These are phyloP conservation scores for Drepana arcuata DNA, from an alignment of 1,140 invertebrate genomes.

Conservation along the genomic window DNA sequence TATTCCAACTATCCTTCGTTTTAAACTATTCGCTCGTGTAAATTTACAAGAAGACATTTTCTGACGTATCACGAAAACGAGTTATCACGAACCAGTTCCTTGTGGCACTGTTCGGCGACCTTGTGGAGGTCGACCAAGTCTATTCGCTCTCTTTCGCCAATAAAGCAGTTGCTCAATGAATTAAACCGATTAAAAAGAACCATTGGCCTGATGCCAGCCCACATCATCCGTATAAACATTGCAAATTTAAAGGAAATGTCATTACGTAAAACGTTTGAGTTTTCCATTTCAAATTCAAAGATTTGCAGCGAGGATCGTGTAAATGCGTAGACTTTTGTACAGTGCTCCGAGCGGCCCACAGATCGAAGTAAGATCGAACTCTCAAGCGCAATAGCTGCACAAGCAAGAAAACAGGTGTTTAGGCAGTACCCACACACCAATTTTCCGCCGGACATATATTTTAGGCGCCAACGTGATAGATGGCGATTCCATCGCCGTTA, in stretches of 20 bases:
- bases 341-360: too few relatives aligned
- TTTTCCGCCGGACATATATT: too few relatives aligned
- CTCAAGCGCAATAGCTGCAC: too few relatives aligned
- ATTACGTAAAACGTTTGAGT: constrained; percentile 37
- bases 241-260: constrained; percentile 58
- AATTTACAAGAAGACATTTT: constrained; percentile 15
- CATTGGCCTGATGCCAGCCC: constrained; percentile 55
- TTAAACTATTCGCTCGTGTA: too few relatives aligned
- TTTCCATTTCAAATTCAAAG: not conserved
- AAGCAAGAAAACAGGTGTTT: too few relatives aligned
- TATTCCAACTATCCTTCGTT: too few relatives aligned
- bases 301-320: not conserved
- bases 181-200: constrained; percentile 63
- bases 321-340: not conserved
- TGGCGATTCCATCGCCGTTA: too few relatives aligned
- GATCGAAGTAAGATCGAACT: too few relatives aligned
- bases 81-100: constrained; percentile 15
- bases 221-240: constrained; percentile 52
- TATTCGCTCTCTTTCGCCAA: constrained; percentile 45
- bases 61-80: constrained; percentile 15
- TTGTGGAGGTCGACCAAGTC: constrained; percentile 53
- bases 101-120: constrained; percentile 35
- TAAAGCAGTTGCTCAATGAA: constrained; percentile 61
- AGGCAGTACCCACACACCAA: too few relatives aligned
- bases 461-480: too few relatives aligned